phyloP scores from a whole-genome alignment of 2,888 invertebrate species.

The Heliconius sara region DNA sequence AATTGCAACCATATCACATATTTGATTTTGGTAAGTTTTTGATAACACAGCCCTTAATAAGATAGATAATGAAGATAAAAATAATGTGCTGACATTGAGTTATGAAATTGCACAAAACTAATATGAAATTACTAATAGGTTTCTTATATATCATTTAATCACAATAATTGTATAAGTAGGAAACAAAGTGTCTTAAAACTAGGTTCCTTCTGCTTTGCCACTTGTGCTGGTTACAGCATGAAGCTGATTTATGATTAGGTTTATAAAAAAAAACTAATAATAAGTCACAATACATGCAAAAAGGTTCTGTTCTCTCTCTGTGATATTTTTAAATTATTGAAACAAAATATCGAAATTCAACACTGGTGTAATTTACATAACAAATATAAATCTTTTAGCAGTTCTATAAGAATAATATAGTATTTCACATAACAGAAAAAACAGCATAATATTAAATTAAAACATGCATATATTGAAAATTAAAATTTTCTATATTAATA shows the following conservation, averaged over 20 bases:
- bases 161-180: not conserved
- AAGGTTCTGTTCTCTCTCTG: not conserved
- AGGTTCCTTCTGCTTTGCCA: no score
- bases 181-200: no score
- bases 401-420: not conserved
- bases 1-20: constrained; percentile 38
- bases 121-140: constrained; percentile 24
- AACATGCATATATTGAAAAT: no score
- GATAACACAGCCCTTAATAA: constrained; percentile 40
- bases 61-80: constrained; percentile 38
- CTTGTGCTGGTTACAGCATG: no score
- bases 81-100: constrained; percentile 39
- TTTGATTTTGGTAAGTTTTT: constrained; percentile 37
- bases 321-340: not conserved
- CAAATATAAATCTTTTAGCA: not conserved
- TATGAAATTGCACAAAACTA: constrained; percentile 34
- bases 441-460: not conserved
- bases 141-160: not conserved
- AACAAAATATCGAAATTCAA: not conserved
- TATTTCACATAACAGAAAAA: not conserved
- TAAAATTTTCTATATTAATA: no score
- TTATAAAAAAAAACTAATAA: not conserved
- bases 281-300: not conserved
- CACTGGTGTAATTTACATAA: not conserved
- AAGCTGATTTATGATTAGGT: no score